Conservation (phyloP, 2,113 vertebrate species). For the Spheniscus mendiculus region DNA sequence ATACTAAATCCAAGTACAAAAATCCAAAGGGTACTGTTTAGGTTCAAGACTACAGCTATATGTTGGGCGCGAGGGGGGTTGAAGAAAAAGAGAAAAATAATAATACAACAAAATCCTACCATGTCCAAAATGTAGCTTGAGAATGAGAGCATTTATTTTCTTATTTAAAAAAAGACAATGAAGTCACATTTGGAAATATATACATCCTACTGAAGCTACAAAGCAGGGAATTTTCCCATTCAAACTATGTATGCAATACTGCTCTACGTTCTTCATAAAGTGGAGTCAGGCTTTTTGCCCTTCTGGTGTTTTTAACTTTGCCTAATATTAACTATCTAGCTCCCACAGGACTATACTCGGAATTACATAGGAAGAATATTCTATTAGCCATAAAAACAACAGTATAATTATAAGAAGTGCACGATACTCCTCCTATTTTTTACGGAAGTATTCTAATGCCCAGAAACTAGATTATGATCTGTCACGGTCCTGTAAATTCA, state of each 20-base stretch:
- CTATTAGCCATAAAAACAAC: neutral
- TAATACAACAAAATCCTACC: neutral
- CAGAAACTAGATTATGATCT: neutral
- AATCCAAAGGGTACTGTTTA: neutral
- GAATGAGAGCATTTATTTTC: neutral
- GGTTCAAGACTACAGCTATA: neutral
- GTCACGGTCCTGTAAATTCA: neutral
- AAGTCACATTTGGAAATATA: neutral
- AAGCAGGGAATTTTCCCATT: neutral
- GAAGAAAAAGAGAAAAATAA: neutral
- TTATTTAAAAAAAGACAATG: neutral
- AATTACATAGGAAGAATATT: neutral
- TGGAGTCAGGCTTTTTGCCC: neutral
- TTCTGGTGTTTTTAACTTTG: neutral
- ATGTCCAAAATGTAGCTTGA: neutral
- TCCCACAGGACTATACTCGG: neutral
- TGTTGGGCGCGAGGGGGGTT: accelerated
- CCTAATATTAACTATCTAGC: neutral
- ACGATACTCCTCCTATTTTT: neutral
- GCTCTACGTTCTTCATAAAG: neutral
- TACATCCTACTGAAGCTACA: neutral
- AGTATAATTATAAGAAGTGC: neutral
- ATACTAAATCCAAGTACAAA: neutral
- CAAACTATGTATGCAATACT: neutral
- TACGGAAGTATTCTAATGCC: neutral